Evolutionary conservation across 2,113 vertebrate species (phyloP).

Genomic region (Jaculus jaculus): DNA sequence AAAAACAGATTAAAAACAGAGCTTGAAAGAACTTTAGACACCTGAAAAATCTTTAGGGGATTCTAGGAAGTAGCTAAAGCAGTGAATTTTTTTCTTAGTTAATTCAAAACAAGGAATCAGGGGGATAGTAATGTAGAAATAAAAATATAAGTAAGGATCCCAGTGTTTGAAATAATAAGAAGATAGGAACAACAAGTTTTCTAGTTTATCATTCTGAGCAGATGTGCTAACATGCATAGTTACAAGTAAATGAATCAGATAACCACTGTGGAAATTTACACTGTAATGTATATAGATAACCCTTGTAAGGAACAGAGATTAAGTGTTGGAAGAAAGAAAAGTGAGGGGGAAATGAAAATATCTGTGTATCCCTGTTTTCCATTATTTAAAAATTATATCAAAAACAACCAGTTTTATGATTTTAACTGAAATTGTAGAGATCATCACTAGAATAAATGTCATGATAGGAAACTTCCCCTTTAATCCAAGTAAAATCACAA

Average conservation of each 20-base stretch:
- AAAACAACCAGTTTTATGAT: background rate
- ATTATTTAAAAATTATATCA: background rate
- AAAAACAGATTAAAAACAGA: conserved; percentile 15
- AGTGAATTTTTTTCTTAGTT: background rate
- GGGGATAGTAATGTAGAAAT: background rate
- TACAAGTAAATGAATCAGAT: background rate
- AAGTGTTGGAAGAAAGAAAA: background rate
- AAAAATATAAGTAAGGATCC: background rate
- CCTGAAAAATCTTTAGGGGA: background rate
- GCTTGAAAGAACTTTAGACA: background rate
- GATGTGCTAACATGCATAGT: background rate
- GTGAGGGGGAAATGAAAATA: background rate
- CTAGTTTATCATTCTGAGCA: background rate
- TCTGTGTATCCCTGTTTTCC: background rate
- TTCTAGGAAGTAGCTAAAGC: background rate
- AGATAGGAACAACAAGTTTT: background rate
- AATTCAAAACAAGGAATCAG: background rate
- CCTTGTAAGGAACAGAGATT: background rate
- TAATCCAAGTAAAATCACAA: background rate
- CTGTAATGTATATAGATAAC: background rate
- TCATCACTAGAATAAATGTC: background rate
- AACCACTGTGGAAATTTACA: background rate
- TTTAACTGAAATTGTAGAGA: background rate
- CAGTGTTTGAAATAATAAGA: background rate
- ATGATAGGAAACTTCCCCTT: background rate